Evolutionary conservation across 2,888 invertebrate species (phyloP), one percentile per base, ranked within the genome.

Genomic region (Lysandra bellargus): DNA sequence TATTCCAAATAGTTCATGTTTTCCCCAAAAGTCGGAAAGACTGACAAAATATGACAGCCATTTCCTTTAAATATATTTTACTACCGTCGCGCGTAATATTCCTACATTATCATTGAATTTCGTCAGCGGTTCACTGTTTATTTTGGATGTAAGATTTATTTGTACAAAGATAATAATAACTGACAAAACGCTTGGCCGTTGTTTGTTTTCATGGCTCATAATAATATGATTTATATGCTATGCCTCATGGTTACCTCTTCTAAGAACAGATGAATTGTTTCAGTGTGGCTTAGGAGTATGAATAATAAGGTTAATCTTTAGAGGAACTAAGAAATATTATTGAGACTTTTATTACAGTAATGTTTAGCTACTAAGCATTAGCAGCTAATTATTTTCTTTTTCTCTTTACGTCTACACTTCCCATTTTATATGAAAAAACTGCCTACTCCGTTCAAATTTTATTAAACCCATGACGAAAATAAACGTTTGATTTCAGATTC

Each of bases 121-220:
- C 78, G 79, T 80, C 73, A 79, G 77, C 75, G 64, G 49, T 12
- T 75, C 23, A 53, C 78, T 83, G 82, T 83, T 84, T 84, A 69
- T 81, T 81, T 84, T 84, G 82, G 83, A 81, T 37, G 40, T 75
- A 72, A 78, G 33, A 74, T 73, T 23, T 37, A 79, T 33, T 37
- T 49, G 14, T 78, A 60, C 57, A 30, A 78, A 17, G 61, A 69
- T 57, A 79, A 60, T 79, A 74, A 74, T 57, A 79, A 40, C 40
- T 74, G 23, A 74, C 44, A 74, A 74, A 37, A 72, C 23, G 4
- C 23, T 78, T 69, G 40, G 40, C 72, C 37, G 49, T 30, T 64
- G 80, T 53, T 77, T 78, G 57, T 74, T 79, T 72, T 57, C 14
- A 75, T 80, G 64, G 49, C 57, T 74, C 5, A 14, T 69, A 69